Evolutionary conservation across 2,797 vertebrate species (phyloP).

Genomic region (Hemibagrus guttatus): DNA sequence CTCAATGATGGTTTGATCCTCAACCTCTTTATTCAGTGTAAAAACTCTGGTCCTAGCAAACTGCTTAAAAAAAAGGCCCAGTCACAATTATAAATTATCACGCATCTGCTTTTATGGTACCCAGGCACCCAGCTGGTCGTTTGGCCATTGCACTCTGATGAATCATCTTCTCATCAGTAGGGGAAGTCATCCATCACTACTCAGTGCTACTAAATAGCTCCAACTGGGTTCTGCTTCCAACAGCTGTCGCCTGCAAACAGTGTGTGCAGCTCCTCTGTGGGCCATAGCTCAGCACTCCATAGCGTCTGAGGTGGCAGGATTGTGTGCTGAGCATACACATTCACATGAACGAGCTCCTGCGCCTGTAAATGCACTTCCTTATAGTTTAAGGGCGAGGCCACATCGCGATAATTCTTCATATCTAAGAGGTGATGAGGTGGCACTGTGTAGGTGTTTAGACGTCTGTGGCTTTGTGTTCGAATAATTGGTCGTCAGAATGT

Average conservation of each 20-base stretch:
- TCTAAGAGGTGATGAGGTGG: background rate
- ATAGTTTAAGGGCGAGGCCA: background rate
- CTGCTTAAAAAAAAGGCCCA: background rate
- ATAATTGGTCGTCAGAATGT: background rate
- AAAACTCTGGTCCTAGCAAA: background rate
- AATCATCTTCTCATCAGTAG: conserved; percentile 33
- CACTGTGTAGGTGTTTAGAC: background rate
- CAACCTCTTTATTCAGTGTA: background rate
- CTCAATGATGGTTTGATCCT: background rate
- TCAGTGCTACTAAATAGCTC: conserved; percentile 42
- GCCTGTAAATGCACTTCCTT: conserved; percentile 16
- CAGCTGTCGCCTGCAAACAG: conserved; percentile 53
- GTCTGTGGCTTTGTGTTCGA: background rate
- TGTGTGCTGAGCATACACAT: conserved; percentile 17
- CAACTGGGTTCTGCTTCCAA: conserved; percentile 46
- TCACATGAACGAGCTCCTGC: conserved; percentile 2
- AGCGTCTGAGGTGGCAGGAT: conserved; percentile 22
- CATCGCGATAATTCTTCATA: background rate
- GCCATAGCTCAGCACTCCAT: conserved; percentile 31
- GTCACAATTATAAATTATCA: conserved; percentile 26
- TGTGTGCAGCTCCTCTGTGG: conserved; percentile 28
- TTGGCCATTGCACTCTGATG: conserved; percentile 36
- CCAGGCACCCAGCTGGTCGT: conserved; percentile 5
- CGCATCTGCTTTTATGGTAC: conserved; percentile 23
- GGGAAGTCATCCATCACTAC: conserved; percentile 60